These are phyloP conservation scores for Xylocopa sonorina DNA, from an alignment of 1,140 invertebrate genomes.

Conservation along the genomic window DNA sequence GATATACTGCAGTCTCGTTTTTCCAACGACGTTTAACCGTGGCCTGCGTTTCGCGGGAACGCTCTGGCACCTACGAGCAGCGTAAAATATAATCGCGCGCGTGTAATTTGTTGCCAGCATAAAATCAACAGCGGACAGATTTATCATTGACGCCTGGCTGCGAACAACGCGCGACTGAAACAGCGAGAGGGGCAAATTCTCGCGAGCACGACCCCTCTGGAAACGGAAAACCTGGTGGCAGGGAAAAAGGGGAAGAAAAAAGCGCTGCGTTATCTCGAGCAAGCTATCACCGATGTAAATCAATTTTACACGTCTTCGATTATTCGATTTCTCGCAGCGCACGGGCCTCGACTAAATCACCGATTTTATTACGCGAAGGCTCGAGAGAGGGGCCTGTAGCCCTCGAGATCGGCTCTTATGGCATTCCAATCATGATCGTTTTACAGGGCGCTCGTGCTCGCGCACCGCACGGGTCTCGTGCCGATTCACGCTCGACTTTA, in stretches of 20 bases:
- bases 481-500: conserved; percentile 63
- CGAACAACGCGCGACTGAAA: neutral
- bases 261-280: conserved; percentile 9
- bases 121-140: conserved; percentile 18
- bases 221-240: conserved; percentile 15
- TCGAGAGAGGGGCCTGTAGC: neutral
- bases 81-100: neutral
- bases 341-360: conserved; percentile 38
- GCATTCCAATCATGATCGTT: conserved; percentile 53
- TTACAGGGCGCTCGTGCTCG: conserved; percentile 17
- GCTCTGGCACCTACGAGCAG: neutral
- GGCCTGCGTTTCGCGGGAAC: neutral
- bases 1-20: conserved; percentile 18
- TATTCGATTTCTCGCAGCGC: conserved; percentile 29
- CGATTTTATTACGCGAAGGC: conserved; percentile 42
- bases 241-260: no score
- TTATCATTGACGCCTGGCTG: conserved; percentile 21
- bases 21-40: neutral
- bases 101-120: conserved; percentile 21
- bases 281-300: conserved; percentile 24
- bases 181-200: neutral
- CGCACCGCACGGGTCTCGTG: conserved; percentile 47
- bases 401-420: conserved; percentile 13
- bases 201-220: neutral
- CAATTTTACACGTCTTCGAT: conserved; percentile 49